phyloP scores from a whole-genome alignment of 2,888 invertebrate species.

The Tetropium fuscum region DNA sequence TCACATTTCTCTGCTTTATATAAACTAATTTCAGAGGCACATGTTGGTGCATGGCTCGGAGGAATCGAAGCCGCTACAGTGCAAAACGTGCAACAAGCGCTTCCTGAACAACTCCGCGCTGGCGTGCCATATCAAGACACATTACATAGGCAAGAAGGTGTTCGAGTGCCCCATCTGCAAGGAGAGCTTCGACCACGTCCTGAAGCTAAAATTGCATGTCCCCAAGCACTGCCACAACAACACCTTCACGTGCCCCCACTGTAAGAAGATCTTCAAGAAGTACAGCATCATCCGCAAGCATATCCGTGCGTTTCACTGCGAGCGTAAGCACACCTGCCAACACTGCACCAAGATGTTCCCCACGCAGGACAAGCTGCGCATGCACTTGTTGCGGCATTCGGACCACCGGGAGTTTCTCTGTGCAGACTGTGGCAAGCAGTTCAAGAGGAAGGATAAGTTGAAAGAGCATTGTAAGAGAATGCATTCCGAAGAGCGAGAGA shows the following conservation, averaged over 20 bases:
- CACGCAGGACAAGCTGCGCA: slow-evolving; percentile 77
- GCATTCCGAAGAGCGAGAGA: slow-evolving; percentile 67
- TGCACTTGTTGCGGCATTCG: slow-evolving; percentile 78
- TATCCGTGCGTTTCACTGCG: slow-evolving; percentile 79
- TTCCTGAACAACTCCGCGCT: slow-evolving; percentile 81
- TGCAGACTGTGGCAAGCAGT: slow-evolving; percentile 81
- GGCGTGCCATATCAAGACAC: slow-evolving; percentile 78
- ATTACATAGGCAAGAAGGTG: slow-evolving; percentile 71
- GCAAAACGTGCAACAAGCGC: slow-evolving; percentile 73
- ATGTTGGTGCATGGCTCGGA: slow-evolving; percentile 76
- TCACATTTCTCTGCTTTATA: no score
- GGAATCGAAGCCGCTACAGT: slow-evolving; percentile 77
- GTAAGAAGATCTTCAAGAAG: slow-evolving; percentile 75
- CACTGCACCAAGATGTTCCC: slow-evolving; percentile 79
- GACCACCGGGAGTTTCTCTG: slow-evolving; percentile 77
- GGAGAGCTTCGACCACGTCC: slow-evolving; percentile 74
- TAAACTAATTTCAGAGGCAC: slow-evolving; percentile 68
- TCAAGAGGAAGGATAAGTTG: slow-evolving; percentile 81
- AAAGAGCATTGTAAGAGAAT: slow-evolving; percentile 79
- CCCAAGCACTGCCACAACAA: slow-evolving; percentile 74
- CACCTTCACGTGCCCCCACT: slow-evolving; percentile 77
- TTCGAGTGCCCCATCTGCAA: slow-evolving; percentile 82
- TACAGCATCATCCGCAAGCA: slow-evolving; percentile 79
- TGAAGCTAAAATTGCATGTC: slow-evolving; percentile 75
- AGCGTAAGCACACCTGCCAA: slow-evolving; percentile 75